Evolutionary conservation across 2,888 invertebrate species (phyloP).

Genomic region (Perdita meconis): DNA sequence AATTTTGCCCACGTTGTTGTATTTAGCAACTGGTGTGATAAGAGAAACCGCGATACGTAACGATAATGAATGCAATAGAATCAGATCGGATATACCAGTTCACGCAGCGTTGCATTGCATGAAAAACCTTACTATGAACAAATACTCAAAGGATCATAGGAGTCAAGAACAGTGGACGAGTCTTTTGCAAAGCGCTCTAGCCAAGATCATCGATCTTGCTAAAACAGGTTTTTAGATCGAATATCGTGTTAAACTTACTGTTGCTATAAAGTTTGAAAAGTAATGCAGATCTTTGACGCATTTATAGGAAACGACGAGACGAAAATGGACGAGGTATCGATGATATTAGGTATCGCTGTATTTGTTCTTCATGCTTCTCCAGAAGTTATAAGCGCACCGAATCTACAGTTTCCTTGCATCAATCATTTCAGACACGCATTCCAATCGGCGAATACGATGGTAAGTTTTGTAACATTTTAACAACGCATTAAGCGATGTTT

Average conservation of each 20-base stretch:
- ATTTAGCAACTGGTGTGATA: constrained; percentile 94
- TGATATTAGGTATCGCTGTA: constrained; percentile 95
- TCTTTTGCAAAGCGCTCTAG: constrained; percentile 94
- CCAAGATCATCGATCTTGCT: constrained; percentile 95
- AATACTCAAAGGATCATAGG: constrained; percentile 87
- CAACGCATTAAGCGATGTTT: constrained; percentile 18
- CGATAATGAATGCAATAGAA: constrained; percentile 85
- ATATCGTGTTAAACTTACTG: not conserved
- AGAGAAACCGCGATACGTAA: constrained; percentile 91
- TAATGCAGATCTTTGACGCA: not conserved
- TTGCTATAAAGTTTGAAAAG: not conserved
- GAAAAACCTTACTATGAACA: constrained; percentile 88
- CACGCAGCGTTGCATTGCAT: constrained; percentile 92
- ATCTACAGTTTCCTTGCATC: constrained; percentile 95
- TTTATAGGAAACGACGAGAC: constrained; percentile 88
- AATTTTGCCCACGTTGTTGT: constrained; percentile 96
- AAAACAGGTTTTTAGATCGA: constrained; percentile 88
- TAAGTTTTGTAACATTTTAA: constrained; percentile 76
- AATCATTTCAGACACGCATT: constrained; percentile 95
- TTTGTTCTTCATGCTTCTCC: constrained; percentile 94
- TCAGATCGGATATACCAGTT: constrained; percentile 90
- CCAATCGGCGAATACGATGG: constrained; percentile 87
- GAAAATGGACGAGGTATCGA: constrained; percentile 93
- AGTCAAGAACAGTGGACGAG: constrained; percentile 90
- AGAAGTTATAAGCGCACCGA: constrained; percentile 90